phyloP scores from a whole-genome alignment of 2,888 invertebrate species.

The Amorpha juglandis region DNA sequence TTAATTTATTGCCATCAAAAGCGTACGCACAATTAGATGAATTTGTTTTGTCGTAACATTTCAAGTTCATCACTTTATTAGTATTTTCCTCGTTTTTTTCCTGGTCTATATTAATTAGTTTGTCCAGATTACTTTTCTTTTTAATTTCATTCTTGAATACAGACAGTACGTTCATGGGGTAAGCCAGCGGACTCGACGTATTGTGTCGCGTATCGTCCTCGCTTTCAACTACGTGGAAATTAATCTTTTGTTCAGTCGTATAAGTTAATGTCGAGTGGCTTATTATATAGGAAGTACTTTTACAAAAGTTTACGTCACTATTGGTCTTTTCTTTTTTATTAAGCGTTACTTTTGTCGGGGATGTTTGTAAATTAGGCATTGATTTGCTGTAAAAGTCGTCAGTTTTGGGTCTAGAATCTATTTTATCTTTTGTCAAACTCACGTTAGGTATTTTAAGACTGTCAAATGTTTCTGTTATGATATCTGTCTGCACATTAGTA shows the following conservation, averaged over 20 bases:
- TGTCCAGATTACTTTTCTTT: conserved; percentile 35
- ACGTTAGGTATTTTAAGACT: conserved; percentile 76
- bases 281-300: conserved; percentile 66
- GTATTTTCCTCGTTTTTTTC: conserved; percentile 41
- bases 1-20: conserved; percentile 63
- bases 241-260: conserved; percentile 71
- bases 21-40: conserved; percentile 60
- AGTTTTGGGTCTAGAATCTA: conserved; percentile 55
- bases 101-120: conserved; percentile 30
- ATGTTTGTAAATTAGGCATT: conserved; percentile 56
- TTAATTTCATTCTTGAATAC: conserved; percentile 66
- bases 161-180: conserved; percentile 72
- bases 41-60: conserved; percentile 54
- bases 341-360: conserved; percentile 47
- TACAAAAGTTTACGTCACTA: conserved; percentile 47
- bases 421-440: conserved; percentile 65
- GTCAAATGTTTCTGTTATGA: conserved; percentile 58
- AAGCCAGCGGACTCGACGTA: conserved; percentile 59
- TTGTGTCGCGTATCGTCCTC: conserved; percentile 50
- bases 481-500: conserved; percentile 49
- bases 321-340: conserved; percentile 45
- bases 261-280: conserved; percentile 72
- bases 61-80: conserved; percentile 40
- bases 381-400: conserved; percentile 52
- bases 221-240: conserved; percentile 67